Evolutionary conservation across 2,113 vertebrate species (phyloP), one percentile per base, ranked within the genome.

Genomic region (Corythaeola cristata): DNA sequence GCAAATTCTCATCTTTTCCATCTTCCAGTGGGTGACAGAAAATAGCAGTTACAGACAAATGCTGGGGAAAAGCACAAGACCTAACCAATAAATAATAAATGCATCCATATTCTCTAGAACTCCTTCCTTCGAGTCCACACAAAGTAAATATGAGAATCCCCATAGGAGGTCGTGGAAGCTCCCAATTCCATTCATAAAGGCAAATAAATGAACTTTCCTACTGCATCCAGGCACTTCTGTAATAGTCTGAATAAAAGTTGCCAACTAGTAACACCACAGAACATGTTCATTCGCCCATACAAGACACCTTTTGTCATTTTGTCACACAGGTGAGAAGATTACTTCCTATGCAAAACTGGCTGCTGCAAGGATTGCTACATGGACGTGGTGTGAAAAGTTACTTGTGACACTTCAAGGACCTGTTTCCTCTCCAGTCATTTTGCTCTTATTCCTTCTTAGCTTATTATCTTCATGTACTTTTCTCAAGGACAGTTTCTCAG

Each of bases 21-120:
- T 97, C 95, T 97, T 97, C 44, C 89, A 93, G 88, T 39, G 30
- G 75, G 80, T 96, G 97, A 97, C 94, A 97, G 93, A 97, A 98
- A 95, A 85, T 81, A 91, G 86, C 80, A 94, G 88, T 82, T 91
- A 86, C 90, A 96, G 95, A 97, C 68, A 97, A 98, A 97, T 90
- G 74, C 88, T 95, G 72, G 55, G 85, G 68, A 56, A 94, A 96
- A 96, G 53, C 85, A 97, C 64, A 90, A 89, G 93, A 96, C 76
- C 89, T 94, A 86, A 95, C 87, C 86, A 92, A 97, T 96, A 97
- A 97, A 97, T 97, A 97, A 94, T 90, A 97, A 90, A 95, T 82
- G 69, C 56, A 76, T 95, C 44, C 62, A 44, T 92, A 91, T 89
- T 89, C 71, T 95, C 63, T 77, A 75, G 49, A 91, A 67, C 23